Percentiles rank a stretch among this genome's conserved stretches.
These are phyloP conservation scores for Acanthaster planci DNA, from an alignment of 35 echinoderm and acorn worm genomes.

Conservation along the genomic window DNA sequence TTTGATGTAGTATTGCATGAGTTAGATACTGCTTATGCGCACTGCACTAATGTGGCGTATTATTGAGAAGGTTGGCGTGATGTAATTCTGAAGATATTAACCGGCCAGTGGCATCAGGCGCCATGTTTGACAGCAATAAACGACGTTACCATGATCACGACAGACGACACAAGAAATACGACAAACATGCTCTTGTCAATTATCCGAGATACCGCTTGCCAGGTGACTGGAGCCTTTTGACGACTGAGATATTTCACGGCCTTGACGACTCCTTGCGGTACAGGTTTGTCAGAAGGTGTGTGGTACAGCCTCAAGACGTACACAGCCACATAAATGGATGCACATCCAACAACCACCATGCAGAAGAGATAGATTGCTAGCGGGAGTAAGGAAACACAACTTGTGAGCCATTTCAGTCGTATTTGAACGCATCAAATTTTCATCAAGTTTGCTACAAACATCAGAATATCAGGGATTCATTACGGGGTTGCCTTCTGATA, in stretches of 20 bases:
- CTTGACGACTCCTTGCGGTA: neutral
- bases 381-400: neutral
- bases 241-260: neutral
- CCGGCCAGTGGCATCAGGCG: too few relatives aligned
- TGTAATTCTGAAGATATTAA: too few relatives aligned
- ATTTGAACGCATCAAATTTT: neutral
- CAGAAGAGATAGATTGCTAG: conserved; percentile 33
- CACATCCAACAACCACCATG: conserved; percentile 36
- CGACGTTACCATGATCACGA: neutral
- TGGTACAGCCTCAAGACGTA: conserved; percentile 28
- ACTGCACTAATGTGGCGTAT: too few relatives aligned
- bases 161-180: neutral
- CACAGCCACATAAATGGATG: neutral
- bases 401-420: neutral
- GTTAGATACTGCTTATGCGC: too few relatives aligned
- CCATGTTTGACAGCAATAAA: neutral
- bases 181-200: neutral
- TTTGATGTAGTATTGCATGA: too few relatives aligned
- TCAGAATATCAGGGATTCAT: neutral
- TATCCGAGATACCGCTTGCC: neutral
- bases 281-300: neutral
- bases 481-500: neutral
- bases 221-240: neutral
- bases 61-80: too few relatives aligned
- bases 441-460: neutral